Evolutionary conservation across 2,888 invertebrate genomes (phyloP), one percentile per base, ranked within the genome.

Genomic region (Drosophila atroscutellata): DNA sequence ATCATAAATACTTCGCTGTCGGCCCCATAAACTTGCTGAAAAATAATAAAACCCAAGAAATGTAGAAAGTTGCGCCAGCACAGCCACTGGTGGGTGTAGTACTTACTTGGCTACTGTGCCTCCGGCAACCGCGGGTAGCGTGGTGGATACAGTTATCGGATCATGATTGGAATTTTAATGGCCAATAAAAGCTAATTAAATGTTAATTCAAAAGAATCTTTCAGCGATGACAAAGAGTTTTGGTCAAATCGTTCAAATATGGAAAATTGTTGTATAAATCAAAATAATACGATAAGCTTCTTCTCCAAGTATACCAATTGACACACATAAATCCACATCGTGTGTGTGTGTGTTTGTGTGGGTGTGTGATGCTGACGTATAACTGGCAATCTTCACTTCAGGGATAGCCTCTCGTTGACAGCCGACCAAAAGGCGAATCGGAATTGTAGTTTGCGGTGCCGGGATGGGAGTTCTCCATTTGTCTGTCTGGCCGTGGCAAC

Each of bases 1-100:
- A 85, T 85, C 86, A 85, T 86, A 89, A 86, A 86, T 86, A 86
- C 79, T 86, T 87, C 88, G 75, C 52, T 67, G 67, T 30, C 55
- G 70, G 80, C 52, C 76, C 28, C 77, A 87, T 83, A 87, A 86
- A 87, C 64, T 78, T 77, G 74, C 80, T 58, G 45, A 61, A 73
- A 75, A 70, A 72, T 75, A 72, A 84, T 89, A 89, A 85, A 88
- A 45, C 51, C 61, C 52, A 51, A 66, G 49, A 74, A 74, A 56
- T 72, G 76, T 82, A 77, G 86, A 87, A 87, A 85, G 86, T 78
- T 74, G 45, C 65, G 72, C 61, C 61, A 52, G 18, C 47, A 18
- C 64, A 51, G 51, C 55, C n/a, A 63, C 15, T 62, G 66, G 87
- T 80, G 80, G 80, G 88, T 86, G 84, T 74, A 60, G 51, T 61